Evolutionary conservation across 2,888 invertebrate species (phyloP), one percentile per base, ranked within the genome.

Genomic region (Temnothorax unifasciatus): DNA sequence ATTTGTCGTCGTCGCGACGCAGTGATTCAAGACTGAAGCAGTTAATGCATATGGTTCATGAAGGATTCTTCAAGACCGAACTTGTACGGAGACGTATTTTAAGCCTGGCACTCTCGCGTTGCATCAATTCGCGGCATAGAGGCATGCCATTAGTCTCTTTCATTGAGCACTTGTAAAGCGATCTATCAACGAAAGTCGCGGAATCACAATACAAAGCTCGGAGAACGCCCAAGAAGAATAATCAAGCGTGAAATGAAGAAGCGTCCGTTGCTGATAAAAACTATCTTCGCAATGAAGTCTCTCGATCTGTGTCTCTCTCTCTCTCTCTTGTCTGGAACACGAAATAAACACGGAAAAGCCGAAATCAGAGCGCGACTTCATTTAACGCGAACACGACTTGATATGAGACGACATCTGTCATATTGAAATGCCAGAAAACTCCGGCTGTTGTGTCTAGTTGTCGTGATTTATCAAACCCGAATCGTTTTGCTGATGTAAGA

Each of bases 131-230:
- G 59, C 47, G 59, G 25, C n/a, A 44, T 29, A 57, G 44, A 44
- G 54, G 54, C 15, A 59, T 79, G 21, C 73, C 59, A 81, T 81
- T 61, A 81, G 38, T 81, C 79, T 81, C 73, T n/a, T 73, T 81
- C 79, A 71, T 81, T 71, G 59, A 61, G 47, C 79, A 59, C 59
- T 81, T 47, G 79, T 81, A 71, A 71, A 81, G 59, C 59, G 47
- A 71, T 81, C 47, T 61, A 34, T 81, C 79, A 81, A 73, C 38
- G 59, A 71, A 69, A 8, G 34, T 59, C 79, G 13, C 21, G 21
- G 64, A 64, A 64, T 52, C 69, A 44, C 29, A 61, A 47, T 59
- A 38, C 44, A 21, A 15, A 15, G 29, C 34, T 52, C 57, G 47
- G 5, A n/a, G 47, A 38, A 76, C 64, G 52, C 25, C 18, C 59